Base-by-base conservation (phyloP, 2,113 vertebrate genomes). In the Leptocoma aspasia region DNA sequence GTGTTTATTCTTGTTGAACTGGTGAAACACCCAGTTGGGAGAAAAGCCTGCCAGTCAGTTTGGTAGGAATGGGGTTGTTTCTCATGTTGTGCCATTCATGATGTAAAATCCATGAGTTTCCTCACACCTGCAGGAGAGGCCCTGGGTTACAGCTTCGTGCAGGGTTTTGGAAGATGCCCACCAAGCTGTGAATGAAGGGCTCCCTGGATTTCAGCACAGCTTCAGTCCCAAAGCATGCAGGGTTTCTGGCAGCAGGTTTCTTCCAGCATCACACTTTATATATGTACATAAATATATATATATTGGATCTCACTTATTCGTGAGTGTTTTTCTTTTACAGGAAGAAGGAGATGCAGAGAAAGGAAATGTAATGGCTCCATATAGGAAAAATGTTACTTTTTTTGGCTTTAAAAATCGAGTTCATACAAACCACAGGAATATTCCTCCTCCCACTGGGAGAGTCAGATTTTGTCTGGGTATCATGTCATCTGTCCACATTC, bases 381-480 rank as follows among this genome's bases (percentile, higher is more conserved):
- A 31, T 86, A 91, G 96, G 90, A 93, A 97, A 96, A 92, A 89
- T 52, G n/a, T 94, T 94, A 95, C 97, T 96, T 97, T 86, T 89
- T 95, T 97, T 97, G 97, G 96, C 96, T 96, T 95, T 86, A 94
- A 78, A 87, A 94, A 31, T 61, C 86, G 71, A 97, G 54, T 81
- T 95, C 82, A 65, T 87, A 66, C 45, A 94, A 93, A 95, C 95
- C 92, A 91, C 86, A 93, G 80, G 71, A 96, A 93, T 90, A 95
- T 92, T 94, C 87, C 72, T 90, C 39, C 87, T 94, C 86, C 95
- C 96, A 41, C 50, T 77, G 96, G 89, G 96, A 94, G 93, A 85
- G 49, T 96, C 93, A 57, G 26, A 53, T 97, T 97, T 94, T 96
- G 90, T 96, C 96, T 96, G 94, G 81, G 90, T 97, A 97, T 96